phyloP scores from a whole-genome alignment of 2,888 invertebrate genomes.

The Zhuqinia jingwanae region DNA sequence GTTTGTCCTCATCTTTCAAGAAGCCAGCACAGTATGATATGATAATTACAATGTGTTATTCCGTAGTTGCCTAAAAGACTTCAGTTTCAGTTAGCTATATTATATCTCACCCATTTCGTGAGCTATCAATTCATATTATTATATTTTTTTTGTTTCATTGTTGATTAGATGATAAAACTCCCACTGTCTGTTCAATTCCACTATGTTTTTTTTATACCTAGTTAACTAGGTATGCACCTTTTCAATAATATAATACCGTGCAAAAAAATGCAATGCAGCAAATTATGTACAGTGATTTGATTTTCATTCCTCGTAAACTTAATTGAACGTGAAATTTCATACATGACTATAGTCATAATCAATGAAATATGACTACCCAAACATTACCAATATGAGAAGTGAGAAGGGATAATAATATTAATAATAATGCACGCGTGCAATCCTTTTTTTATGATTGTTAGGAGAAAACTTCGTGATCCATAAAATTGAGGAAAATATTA shows the following conservation, averaged over 20 bases:
- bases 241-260: no score
- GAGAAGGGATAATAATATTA: no score
- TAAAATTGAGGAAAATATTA: conserved; percentile 5
- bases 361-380: conserved; percentile 17
- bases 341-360: background rate
- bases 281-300: no score
- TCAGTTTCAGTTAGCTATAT: background rate
- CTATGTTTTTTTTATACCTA: background rate
- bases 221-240: no score
- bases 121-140: background rate
- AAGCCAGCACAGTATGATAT: background rate
- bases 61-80: background rate
- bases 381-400: no score
- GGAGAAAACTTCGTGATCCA: conserved; percentile 44
- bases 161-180: background rate
- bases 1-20: background rate
- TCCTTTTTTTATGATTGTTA: conserved; percentile 31
- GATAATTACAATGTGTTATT: no score
- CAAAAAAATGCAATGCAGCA: no score
- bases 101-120: background rate
- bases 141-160: background rate
- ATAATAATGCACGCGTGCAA: conserved; percentile 39
- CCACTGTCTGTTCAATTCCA: background rate
- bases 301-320: no score
- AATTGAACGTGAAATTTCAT: background rate